phyloP scores from a whole-genome alignment of 2,113 vertebrate species.

The Heterochromis multidens region DNA sequence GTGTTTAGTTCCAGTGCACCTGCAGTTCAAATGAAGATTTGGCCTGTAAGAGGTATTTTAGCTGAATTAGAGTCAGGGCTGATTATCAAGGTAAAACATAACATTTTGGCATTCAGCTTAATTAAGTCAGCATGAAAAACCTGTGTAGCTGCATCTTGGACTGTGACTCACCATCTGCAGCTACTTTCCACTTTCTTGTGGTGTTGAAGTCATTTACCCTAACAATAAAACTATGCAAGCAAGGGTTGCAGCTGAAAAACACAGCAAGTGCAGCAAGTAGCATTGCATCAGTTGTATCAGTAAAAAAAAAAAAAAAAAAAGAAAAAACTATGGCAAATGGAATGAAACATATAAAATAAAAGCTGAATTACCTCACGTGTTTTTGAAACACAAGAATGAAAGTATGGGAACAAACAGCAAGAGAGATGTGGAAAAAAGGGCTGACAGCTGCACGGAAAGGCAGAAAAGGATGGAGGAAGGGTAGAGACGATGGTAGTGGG shows the following conservation, averaged over 20 bases:
- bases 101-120: not conserved
- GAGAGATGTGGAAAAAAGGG: slow-evolving; percentile 38
- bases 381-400: slow-evolving; percentile 64
- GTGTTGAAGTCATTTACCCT: not conserved
- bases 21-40: not conserved
- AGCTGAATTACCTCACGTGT: slow-evolving; percentile 41
- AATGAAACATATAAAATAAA: slow-evolving; percentile 6
- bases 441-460: slow-evolving; percentile 73
- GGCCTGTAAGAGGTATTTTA: not conserved
- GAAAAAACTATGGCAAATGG: not conserved
- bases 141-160: not conserved
- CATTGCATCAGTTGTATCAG: not conserved
- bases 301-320: not conserved
- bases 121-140: not conserved
- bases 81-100: not conserved
- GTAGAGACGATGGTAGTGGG: not conserved
- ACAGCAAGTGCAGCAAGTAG: not conserved
- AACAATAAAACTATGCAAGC: not conserved
- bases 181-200: not conserved
- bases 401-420: not conserved
- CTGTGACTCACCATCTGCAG: slow-evolving; percentile 4
- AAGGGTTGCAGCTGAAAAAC: not conserved
- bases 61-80: not conserved
- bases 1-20: not conserved
- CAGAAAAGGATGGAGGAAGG: not conserved